These are phyloP conservation scores for Magallana angulata DNA, from an alignment of 1,140 invertebrate species.

Conservation along the genomic window DNA sequence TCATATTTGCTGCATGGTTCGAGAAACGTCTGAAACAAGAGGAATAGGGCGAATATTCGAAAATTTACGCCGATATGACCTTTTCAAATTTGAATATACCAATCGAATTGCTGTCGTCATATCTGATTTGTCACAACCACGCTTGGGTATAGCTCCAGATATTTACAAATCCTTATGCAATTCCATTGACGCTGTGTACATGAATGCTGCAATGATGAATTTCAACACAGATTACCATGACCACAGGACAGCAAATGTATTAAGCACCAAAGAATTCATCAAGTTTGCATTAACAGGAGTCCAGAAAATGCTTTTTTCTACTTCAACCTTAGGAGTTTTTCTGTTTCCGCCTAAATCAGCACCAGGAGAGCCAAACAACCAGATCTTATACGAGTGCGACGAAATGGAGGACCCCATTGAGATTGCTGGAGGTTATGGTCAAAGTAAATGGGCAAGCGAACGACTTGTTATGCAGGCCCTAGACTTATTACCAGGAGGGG, in stretches of 20 bases:
- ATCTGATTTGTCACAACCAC: slow-evolving; percentile 63
- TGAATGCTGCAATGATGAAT: slow-evolving; percentile 70
- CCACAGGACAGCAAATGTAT: slow-evolving; percentile 65
- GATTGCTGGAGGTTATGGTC: slow-evolving; percentile 66
- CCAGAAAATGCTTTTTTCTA: slow-evolving; percentile 64
- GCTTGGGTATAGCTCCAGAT: slow-evolving; percentile 64
- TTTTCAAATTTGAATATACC: slow-evolving; percentile 64
- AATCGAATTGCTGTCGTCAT: slow-evolving; percentile 63
- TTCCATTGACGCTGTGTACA: slow-evolving; percentile 64
- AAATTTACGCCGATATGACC: slow-evolving; percentile 63
- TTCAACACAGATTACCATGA: slow-evolving; percentile 67
- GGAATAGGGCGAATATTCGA: slow-evolving; percentile 63
- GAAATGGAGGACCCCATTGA: slow-evolving; percentile 59
- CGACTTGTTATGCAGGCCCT: slow-evolving; percentile 65
- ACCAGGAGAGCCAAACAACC: slow-evolving; percentile 5
- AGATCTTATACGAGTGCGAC: slow-evolving; percentile 57
- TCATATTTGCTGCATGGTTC: slow-evolving; percentile 67
- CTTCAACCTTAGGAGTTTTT: slow-evolving; percentile 66
- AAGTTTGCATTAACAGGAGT: slow-evolving; percentile 62
- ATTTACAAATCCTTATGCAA: slow-evolving; percentile 62
- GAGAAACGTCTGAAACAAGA: slow-evolving; percentile 62
- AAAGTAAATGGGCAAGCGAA: slow-evolving; percentile 71
- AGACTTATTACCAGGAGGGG: slow-evolving; percentile 66
- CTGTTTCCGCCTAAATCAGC: slow-evolving; percentile 57
- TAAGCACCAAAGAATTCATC: slow-evolving; percentile 66